Conservation (phyloP, 2,113 vertebrate species). For the Illadopsis cleaveri region DNA sequence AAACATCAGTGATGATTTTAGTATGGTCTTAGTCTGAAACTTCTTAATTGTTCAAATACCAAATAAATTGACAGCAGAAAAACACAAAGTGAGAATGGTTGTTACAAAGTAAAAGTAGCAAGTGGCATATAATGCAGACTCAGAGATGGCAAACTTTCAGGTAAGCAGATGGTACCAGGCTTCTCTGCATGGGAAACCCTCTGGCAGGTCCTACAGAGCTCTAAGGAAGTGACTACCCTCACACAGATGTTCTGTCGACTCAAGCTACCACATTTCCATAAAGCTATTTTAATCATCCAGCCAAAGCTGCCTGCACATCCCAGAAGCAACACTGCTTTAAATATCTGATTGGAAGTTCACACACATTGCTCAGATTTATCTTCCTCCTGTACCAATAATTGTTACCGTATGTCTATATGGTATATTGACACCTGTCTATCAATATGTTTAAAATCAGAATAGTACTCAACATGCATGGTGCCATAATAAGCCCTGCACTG, state of each 20-base stretch:
- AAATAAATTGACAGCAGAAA: not conserved
- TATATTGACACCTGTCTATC: not conserved
- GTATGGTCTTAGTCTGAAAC: not conserved
- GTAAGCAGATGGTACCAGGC: conserved; percentile 21
- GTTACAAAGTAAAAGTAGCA: not conserved
- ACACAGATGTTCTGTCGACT: conserved; percentile 14
- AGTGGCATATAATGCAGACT: not conserved
- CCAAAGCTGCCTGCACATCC: not conserved
- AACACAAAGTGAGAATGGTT: not conserved
- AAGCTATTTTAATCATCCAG: not conserved
- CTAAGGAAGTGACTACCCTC: not conserved
- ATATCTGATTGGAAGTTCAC: not conserved
- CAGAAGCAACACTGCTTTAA: not conserved
- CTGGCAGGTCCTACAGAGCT: not conserved
- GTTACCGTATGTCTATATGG: not conserved
- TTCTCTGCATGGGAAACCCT: not conserved
- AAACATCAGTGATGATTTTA: not conserved
- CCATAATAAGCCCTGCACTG: not conserved
- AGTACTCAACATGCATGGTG: not conserved
- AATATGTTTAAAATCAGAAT: not conserved
- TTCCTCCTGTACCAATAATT: not conserved
- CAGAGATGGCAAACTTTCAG: conserved; percentile 36
- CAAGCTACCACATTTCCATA: not conserved
- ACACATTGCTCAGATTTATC: not conserved
- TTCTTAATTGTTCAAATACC: not conserved